Base-by-base conservation (phyloP, 2,888 invertebrate species). In the Mylabris sibirica region DNA sequence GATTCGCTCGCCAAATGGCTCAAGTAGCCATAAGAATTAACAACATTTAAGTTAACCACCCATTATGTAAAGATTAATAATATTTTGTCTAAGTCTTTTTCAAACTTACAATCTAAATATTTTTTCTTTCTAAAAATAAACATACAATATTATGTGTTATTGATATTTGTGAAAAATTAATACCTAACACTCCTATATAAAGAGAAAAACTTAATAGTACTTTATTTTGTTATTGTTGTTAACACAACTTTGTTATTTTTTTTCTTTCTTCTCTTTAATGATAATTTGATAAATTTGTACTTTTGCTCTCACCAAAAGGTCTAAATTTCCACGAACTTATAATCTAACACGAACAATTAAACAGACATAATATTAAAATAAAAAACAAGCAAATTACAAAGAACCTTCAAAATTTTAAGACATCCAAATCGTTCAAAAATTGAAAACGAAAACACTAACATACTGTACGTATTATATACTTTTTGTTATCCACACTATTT, bases 231-330 rank as follows among this genome's bases (percentile, higher is more conserved):
- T 44, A 61, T 60, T 64, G 24, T 53, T 66, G 17, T 41, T 24
- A 59, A 34, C 59, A 66, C 44, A 57, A 68, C 24, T 24, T 38
- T 61, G 44, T 66, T n/a, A n/a, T n/a, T n/a, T n/a, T n/a, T 66
- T 49, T 35, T 62, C 8, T 17, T n/a, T 4, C 4, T n/a, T 44
- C 2, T 44, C n/a, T 17, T 14, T 14, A n/a, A n/a, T 2, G 3
- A 17, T 5, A 44, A 66, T 71, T 67, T 74, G 70, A 67, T 76
- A 78, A 77, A 77, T 83, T 84, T 84, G 84, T 84, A 84, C 83
- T 83, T 83, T 82, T 84, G 83, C 83, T 83, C 82, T 83, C 83
- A 83, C 83, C 83, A 83, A 83, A 83, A 83, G 79, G 75, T 76
- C 75, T 74, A 57, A 57, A n/a, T 62, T 44, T 24, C 64, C 64